Conservation (phyloP, 2,888 invertebrate genomes). For the Ypsolopha sequella region DNA sequence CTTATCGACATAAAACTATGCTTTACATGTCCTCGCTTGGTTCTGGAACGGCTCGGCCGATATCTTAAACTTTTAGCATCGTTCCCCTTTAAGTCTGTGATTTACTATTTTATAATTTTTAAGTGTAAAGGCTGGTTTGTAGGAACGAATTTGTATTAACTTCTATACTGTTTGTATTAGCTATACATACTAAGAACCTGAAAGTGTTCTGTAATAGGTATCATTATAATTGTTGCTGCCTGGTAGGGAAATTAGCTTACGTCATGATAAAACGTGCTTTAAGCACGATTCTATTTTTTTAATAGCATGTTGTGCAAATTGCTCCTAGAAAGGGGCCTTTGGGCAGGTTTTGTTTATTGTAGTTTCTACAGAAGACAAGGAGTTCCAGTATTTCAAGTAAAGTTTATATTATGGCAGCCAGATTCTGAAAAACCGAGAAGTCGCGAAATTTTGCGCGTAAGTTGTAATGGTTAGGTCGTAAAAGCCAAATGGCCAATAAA, state of each 20-base stretch:
- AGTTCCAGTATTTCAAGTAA: no score
- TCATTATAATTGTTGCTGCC: not conserved
- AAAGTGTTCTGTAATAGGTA: not conserved
- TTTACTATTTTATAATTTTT: not conserved
- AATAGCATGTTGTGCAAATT: no score
- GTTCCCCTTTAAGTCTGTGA: not conserved
- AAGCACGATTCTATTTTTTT: no score
- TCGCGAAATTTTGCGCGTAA: no score
- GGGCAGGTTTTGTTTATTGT: no score
- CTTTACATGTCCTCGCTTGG: not conserved
- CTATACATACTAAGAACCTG: not conserved
- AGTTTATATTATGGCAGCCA: no score
- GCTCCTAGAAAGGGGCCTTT: no score
- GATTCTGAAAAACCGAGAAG: no score
- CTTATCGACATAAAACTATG: not conserved
- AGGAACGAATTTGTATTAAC: not conserved
- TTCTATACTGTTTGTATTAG: not conserved
- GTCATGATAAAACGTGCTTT: no score
- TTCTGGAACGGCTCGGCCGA: not conserved
- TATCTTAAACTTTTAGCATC: not conserved
- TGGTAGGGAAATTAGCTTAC: not conserved
- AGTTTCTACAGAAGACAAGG: no score
- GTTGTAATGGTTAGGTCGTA: no score
- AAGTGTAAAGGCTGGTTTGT: not conserved
- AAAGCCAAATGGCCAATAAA: no score